Base-by-base conservation (phyloP, 2,888 invertebrate genomes). In the Allygus modestus region DNA sequence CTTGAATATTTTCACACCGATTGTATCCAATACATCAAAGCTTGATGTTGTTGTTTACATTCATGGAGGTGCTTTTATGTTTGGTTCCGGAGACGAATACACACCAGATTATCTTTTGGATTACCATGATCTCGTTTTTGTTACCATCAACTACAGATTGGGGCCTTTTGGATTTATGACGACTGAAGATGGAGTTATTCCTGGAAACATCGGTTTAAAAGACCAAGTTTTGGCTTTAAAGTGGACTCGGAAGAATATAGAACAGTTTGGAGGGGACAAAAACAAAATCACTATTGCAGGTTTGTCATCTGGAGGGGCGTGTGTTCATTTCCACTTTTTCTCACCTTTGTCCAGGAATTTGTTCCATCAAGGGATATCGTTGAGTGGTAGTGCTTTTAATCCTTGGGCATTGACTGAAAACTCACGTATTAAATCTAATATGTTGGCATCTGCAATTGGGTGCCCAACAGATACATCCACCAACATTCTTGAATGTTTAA, bases 381-480 rank as follows among this genome's bases (percentile, higher is more conserved):
- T 93, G 89, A 96, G 96, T 88, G 96, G 96, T 0, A 92, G 93
- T 0, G 93, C 94, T 0, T 91, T 96, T n/a, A 91, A 93, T 83
- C 92, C 94, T 0, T 94, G 94, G 93, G 90, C 93, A 0, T 90
- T 94, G 75, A 90, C 92, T 0, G 91, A 92, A 88, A 92, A 92
- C 46, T 92, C 94, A 0, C 90, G 91, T 0, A 92, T 93, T 87
- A 94, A 94, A 87, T 92, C 95, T 0, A 91, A 91, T 85, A 91
- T 92, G 84, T 89, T 96, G 61, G 94, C 94, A 0, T 89, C 90
- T n/a, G 89, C 92, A 11, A 90, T 96, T n/a, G 94, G 94, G 20
- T 96, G 96, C 88, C 93, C 94, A 1, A 91, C 91, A 0, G 86
- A 88, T 12, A 91, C 86, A 92, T 90, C 33, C 89, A 89, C 77